Evolutionary conservation across 2,113 vertebrate species (phyloP).

Genomic region (Nothoprocta perdicaria): DNA sequence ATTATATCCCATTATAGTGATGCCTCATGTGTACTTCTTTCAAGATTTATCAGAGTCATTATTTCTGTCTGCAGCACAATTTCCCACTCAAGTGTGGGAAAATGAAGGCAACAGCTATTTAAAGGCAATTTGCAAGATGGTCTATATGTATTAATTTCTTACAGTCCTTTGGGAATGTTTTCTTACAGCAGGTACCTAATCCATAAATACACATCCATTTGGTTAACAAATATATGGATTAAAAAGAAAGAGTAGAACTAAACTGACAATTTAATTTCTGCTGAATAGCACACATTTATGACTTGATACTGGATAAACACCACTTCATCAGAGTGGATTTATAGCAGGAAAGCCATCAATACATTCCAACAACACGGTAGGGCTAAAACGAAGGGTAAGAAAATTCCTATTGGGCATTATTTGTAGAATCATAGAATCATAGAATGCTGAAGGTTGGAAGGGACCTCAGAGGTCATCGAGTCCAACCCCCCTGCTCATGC

Average conservation of each 20-base stretch:
- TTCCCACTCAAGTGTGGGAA: slow-evolving; percentile 27
- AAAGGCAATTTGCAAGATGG: slow-evolving; percentile 10
- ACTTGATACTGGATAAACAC: not conserved
- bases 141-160: slow-evolving; percentile 1
- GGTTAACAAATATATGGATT: not conserved
- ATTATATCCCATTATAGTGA: not conserved
- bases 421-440: too few relatives aligned
- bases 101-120: slow-evolving; percentile 29
- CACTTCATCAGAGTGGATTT: not conserved
- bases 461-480: too few relatives aligned
- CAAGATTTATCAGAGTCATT: slow-evolving; percentile 26
- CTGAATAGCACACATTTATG: not conserved
- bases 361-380: not conserved
- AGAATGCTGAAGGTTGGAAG: too few relatives aligned
- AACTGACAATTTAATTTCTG: not conserved
- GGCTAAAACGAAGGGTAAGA: not conserved
- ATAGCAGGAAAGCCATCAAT: not conserved
- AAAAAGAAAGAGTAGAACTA: not conserved
- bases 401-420: not conserved
- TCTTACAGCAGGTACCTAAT: not conserved
- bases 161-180: not conserved
- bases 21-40: not conserved
- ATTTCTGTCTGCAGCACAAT: slow-evolving; percentile 31
- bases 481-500: too few relatives aligned
- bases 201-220: not conserved